These are phyloP conservation scores for Dromius quadrimaculatus DNA, from an alignment of 2,888 invertebrate species.

Conservation along the genomic window DNA sequence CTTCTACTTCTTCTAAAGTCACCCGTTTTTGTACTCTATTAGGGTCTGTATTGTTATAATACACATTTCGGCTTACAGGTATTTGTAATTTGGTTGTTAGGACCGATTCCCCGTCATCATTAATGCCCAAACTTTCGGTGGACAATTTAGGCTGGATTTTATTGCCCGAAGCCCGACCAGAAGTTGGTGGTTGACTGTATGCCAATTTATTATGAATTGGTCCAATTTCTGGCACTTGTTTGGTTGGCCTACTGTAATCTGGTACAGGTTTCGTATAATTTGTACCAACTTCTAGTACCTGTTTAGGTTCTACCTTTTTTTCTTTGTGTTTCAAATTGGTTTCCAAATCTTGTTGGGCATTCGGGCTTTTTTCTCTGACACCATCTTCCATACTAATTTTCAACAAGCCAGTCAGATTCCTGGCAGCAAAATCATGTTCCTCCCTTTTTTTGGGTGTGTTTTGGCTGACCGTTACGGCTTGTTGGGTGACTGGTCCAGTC, in stretches of 20 bases:
- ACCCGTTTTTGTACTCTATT: slow-evolving; percentile 3
- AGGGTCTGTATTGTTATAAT: slow-evolving; percentile 38
- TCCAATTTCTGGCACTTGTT: too few species aligned
- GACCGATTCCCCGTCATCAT: slow-evolving; percentile 64
- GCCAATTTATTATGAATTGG: too few species aligned
- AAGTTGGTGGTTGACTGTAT: slow-evolving; percentile 3
- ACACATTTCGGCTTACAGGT: slow-evolving; percentile 59
- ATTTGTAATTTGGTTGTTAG: slow-evolving; percentile 66
- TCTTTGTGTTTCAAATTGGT: too few species aligned
- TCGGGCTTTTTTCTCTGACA: slow-evolving; percentile 59
- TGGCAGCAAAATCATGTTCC: slow-evolving; percentile 70
- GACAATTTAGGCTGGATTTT: slow-evolving; percentile 43
- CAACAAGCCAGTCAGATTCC: slow-evolving; percentile 70
- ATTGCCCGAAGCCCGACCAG: too few species aligned
- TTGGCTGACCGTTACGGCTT: slow-evolving; percentile 74
- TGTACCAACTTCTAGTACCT: too few species aligned
- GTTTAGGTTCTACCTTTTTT: slow-evolving; percentile 57
- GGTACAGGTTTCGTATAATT: too few species aligned
- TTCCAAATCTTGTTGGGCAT: too few species aligned
- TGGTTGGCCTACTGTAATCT: too few species aligned
- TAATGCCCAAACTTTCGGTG: slow-evolving; percentile 61
- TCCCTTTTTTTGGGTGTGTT: slow-evolving; percentile 71
- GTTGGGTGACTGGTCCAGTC: slow-evolving; percentile 80
- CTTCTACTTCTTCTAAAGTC: slow-evolving; percentile 27
- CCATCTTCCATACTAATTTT: slow-evolving; percentile 64